phyloP scores from a whole-genome alignment of 2,113 vertebrate genomes.

The Nibea coibor region DNA sequence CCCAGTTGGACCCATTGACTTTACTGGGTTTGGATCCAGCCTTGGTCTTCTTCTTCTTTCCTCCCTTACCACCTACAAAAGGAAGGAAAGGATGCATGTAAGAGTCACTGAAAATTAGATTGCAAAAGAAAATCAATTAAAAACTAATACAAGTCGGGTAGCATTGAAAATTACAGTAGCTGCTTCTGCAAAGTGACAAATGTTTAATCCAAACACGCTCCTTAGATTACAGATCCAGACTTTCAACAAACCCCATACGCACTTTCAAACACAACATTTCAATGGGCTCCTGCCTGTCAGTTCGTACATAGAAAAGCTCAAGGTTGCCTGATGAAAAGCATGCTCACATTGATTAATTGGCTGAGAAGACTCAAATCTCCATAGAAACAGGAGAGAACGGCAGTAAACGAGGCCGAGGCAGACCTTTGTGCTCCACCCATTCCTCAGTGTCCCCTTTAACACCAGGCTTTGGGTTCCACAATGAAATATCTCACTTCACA shows the following conservation, averaged over 20 bases:
- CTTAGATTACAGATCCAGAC: constrained; percentile 54
- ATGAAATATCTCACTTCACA: constrained; percentile 79
- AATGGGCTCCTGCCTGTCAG: constrained; percentile 59
- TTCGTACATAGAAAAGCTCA: constrained; percentile 70
- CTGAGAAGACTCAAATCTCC: constrained; percentile 80
- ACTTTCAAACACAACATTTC: constrained; percentile 65
- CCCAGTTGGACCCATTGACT: constrained; percentile 95
- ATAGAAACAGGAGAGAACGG: constrained; percentile 79
- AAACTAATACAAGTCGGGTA: constrained; percentile 39
- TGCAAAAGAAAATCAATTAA: constrained; percentile 49
- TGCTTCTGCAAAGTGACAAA: constrained; percentile 54
- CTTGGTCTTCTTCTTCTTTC: constrained; percentile 99
- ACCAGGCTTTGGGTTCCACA: constrained; percentile 70
- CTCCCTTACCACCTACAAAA: constrained; percentile 94
- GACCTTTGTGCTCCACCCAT: constrained; percentile 76
- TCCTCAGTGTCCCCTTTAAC: constrained; percentile 76
- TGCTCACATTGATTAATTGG: constrained; percentile 75
- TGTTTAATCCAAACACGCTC: constrained; percentile 47
- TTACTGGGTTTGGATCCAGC: constrained; percentile 90
- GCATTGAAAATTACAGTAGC: constrained; percentile 38
- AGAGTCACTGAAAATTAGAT: constrained; percentile 24
- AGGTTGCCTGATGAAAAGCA: constrained; percentile 80
- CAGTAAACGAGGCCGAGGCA: constrained; percentile 65
- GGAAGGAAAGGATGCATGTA: constrained; percentile 16
- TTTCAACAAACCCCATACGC: constrained; percentile 50